Percentiles rank a stretch among this genome's conserved stretches.
Conservation (phyloP, 2,113 vertebrate species). For the Pantherophis guttatus region DNA sequence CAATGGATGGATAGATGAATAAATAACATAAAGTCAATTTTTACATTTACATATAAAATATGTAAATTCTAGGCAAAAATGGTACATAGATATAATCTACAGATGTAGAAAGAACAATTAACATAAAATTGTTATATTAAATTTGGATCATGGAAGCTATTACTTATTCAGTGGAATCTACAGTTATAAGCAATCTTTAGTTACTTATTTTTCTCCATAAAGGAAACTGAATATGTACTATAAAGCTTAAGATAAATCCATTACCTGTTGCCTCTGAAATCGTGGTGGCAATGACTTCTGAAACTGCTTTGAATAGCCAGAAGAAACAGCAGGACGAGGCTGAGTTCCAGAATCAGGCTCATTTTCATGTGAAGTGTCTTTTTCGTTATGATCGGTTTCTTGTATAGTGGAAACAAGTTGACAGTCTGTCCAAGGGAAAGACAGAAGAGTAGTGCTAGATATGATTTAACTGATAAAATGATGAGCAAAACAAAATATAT, state of each 20-base stretch:
- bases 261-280: constrained; percentile 96
- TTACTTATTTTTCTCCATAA: background rate
- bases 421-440: constrained; percentile 56
- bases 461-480: background rate
- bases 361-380: constrained; percentile 72
- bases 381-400: constrained; percentile 73
- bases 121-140: background rate
- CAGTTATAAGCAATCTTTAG: background rate
- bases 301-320: constrained; percentile 97
- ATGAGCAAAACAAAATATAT: background rate
- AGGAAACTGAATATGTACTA: background rate
- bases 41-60: background rate
- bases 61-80: background rate
- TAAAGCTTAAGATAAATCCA: background rate
- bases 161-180: background rate
- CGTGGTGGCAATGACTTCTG: constrained; percentile 95
- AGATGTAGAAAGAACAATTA: background rate
- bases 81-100: background rate
- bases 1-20: background rate
- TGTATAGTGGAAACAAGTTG: constrained; percentile 65
- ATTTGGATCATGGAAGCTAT: background rate
- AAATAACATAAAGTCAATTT: background rate
- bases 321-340: constrained; percentile 85
- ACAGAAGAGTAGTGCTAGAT: no score
- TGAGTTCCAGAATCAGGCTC: constrained; percentile 85